Conservation (phyloP, 2,113 vertebrate genomes). For the Phalacrocorax brasilianus region DNA sequence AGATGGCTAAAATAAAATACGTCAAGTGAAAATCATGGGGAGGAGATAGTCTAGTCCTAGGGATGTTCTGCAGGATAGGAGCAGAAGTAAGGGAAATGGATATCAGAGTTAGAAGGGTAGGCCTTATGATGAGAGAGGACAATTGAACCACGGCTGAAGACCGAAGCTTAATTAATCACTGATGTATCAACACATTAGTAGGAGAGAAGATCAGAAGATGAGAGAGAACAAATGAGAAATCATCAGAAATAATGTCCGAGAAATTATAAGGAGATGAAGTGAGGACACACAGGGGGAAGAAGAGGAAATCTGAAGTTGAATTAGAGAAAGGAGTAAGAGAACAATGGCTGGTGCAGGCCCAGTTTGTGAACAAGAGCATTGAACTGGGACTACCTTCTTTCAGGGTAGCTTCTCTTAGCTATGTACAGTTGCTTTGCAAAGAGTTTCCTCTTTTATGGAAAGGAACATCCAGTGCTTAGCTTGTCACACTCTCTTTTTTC, state of each 20-base stretch:
- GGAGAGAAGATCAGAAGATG: not conserved
- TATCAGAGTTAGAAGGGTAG: not conserved
- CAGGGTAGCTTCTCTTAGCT: not conserved
- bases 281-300: not conserved
- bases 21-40: not conserved
- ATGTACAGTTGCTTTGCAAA: not conserved
- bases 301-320: not conserved
- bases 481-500: not conserved
- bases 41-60: not conserved
- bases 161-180: not conserved
- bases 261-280: not conserved
- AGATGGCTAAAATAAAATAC: not conserved
- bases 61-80: not conserved
- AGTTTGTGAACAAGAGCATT: not conserved
- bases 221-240: not conserved
- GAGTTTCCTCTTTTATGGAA: not conserved
- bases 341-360: not conserved
- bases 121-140: not conserved
- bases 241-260: not conserved
- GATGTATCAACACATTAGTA: not conserved
- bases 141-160: not conserved
- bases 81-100: not conserved
- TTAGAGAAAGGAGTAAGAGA: not conserved
- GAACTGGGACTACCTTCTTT: not conserved
- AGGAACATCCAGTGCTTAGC: not conserved